phyloP scores from a whole-genome alignment of 2,888 invertebrate species.

The Gnatocerus cornutus region DNA sequence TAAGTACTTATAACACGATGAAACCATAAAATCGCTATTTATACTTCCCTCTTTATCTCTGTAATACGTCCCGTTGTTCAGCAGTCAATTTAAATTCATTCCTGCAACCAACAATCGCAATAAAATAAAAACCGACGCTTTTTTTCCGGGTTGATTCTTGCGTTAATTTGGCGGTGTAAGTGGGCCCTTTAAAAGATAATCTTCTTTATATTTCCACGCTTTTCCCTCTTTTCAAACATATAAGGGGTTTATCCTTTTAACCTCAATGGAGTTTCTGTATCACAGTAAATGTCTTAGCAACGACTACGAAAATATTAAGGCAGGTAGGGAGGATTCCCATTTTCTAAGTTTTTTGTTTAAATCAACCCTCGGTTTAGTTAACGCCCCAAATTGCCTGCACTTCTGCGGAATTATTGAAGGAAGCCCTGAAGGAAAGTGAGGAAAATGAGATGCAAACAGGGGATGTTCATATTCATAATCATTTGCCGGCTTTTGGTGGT shows the following conservation, averaged over 20 bases:
- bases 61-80: slow-evolving; percentile 31
- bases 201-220: slow-evolving; percentile 47
- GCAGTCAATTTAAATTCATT: slow-evolving; percentile 40
- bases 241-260: slow-evolving; percentile 53
- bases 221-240: slow-evolving; percentile 39
- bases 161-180: slow-evolving; percentile 49
- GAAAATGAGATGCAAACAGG: slow-evolving; percentile 5
- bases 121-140: slow-evolving; percentile 27
- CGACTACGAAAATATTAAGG: slow-evolving; percentile 37
- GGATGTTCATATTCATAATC: slow-evolving; percentile 3
- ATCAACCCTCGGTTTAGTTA: slow-evolving; percentile 30
- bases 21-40: slow-evolving; percentile 37
- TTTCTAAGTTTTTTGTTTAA: slow-evolving; percentile 27
- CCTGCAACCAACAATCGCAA: slow-evolving; percentile 20
- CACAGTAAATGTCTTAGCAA: slow-evolving; percentile 36
- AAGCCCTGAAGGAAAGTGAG: neutral
- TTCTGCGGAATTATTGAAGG: slow-evolving; percentile 24
- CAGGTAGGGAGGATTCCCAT: slow-evolving; percentile 30
- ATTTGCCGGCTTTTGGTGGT: neutral
- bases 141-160: slow-evolving; percentile 22
- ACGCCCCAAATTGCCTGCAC: slow-evolving; percentile 24
- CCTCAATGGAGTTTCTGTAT: slow-evolving; percentile 46
- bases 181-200: slow-evolving; percentile 52
- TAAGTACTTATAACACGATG: slow-evolving; percentile 11
- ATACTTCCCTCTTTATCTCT: slow-evolving; percentile 27